Base-by-base conservation (phyloP, 2,888 invertebrate species). In the Globia sparganii region DNA sequence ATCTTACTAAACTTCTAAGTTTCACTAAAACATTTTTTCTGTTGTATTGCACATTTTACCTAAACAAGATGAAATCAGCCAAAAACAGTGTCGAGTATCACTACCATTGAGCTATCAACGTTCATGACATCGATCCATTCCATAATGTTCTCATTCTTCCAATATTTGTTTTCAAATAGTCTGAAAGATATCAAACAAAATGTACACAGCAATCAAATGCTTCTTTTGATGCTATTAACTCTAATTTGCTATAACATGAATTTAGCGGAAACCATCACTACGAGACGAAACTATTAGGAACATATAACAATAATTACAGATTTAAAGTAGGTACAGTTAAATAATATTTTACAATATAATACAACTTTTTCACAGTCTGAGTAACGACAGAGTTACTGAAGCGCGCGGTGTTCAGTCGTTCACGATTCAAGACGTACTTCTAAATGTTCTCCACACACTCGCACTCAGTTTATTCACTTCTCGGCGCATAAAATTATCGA, bases 271-370 rank as follows among this genome's bases (percentile, higher is more conserved):
- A 93, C 91, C 92, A 92, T 91, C 91, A 92, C 93, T 94, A 95
- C 93, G 86, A 92, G 93, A 93, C 91, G 90, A 94, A 93, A 93
- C 93, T 94, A 95, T 95, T 96, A 96, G 96, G 96, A 96, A 96
- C 96, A 95, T 96, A 95, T 93, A 95, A 95, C 94, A 94, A 93
- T 94, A 94, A 95, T 94, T 95, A 95, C 94, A 95, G 87, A 91
- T 91, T 92, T 93, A 94, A 91, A 91, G 92, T n/a, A n/a, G n/a
- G n/a, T 89, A 89, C 78, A 83, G 89, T 93, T 95, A 94, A 93
- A 95, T 94, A 93, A 91, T 92, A 94, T 92, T 89, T 91, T 95
- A 96, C 95, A 96, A 91, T 95, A 95, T 95, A 86, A 84, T 93
- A 91, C 92, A 92, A 88, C 76, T 79, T 88, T 83, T 81, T 87